Conservation (phyloP, 2,797 vertebrate species). For the Serranus cabrilla region DNA sequence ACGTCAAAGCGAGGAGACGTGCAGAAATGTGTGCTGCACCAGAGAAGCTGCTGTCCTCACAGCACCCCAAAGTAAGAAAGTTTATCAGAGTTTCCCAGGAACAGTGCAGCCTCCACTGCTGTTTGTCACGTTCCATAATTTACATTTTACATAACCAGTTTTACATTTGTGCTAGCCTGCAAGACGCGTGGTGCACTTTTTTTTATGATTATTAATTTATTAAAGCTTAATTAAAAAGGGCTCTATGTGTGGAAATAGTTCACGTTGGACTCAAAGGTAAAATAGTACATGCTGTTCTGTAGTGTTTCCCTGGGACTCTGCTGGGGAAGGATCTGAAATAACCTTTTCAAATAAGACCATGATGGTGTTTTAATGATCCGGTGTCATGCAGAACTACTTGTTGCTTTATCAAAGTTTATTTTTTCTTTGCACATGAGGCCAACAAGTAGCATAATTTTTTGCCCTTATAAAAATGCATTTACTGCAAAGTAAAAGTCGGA, state of each 20-base stretch:
- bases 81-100: conserved; percentile 62
- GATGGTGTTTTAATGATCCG: background rate
- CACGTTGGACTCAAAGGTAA: conserved; percentile 36
- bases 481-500: background rate
- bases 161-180: conserved; percentile 31
- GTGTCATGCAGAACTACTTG: conserved; percentile 47
- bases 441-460: background rate
- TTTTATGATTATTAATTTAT: conserved; percentile 59
- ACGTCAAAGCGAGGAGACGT: conserved; percentile 39
- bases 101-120: conserved; percentile 38
- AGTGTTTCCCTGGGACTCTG: conserved; percentile 13
- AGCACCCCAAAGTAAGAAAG: conserved; percentile 67
- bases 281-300: conserved; percentile 56
- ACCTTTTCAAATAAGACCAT: conserved; percentile 1
- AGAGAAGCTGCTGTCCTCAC: conserved; percentile 69
- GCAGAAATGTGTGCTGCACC: conserved; percentile 33
- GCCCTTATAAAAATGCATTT: background rate
- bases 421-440: background rate
- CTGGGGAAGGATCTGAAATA: conserved; percentile 3
- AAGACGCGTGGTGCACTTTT: conserved; percentile 23
- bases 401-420: conserved; percentile 57
- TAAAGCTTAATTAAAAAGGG: conserved; percentile 31
- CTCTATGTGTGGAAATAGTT: conserved; percentile 28
- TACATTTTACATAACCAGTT: conserved; percentile 60
- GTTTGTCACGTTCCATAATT: conserved; percentile 51